Evolutionary conservation across 2,113 vertebrate genomes (phyloP), one percentile per base, ranked within the genome.

Genomic region (Malurus cyaneus): DNA sequence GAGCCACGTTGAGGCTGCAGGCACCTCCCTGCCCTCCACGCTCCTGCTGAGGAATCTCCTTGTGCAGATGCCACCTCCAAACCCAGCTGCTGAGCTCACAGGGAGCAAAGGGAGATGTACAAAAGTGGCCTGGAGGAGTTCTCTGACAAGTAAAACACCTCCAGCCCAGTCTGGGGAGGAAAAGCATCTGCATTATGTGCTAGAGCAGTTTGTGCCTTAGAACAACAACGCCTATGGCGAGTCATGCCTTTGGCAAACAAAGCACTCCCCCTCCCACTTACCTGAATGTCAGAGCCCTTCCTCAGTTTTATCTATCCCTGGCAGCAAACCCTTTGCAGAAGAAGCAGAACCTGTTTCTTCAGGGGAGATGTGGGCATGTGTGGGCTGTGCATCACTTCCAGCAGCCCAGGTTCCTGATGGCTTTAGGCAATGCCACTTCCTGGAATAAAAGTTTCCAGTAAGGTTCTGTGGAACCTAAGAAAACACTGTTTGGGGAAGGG

Each of bases 401-500:
- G 56, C 42, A 73, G 39, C 47, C n/a, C 17, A 13, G 41, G 53
- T 4, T 11, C 59, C 17, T 0, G 0, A 17, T 1, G 3, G 59
- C 56, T 64, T 24, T 18, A 4, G 92, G 65, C 56, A 54, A 6
- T 32, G 52, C 47, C 26, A 5, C 12, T 70, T 92, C 20, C 34
- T 2, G 8, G 70, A 18, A 80, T 26, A 25, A 34, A 70, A 12
- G 1, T 67, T 95, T 87, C 69, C 60, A 7, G 6, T 66, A 74
- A 88, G 16, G 42, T 32, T 79, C 49, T 79, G 61, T 34, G 13
- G 7, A 74, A 44, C 47, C 61, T 80, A 50, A 69, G 80, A 66
- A 91, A 87, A 64, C 31, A 26, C 4, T 0, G 0, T 42, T 13
- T 78, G 44, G 10, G 25, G 54, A 69, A 70, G 31, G 39, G 19